phyloP scores from a whole-genome alignment of 2,888 invertebrate genomes.

The Adelognathus sp. region DNA sequence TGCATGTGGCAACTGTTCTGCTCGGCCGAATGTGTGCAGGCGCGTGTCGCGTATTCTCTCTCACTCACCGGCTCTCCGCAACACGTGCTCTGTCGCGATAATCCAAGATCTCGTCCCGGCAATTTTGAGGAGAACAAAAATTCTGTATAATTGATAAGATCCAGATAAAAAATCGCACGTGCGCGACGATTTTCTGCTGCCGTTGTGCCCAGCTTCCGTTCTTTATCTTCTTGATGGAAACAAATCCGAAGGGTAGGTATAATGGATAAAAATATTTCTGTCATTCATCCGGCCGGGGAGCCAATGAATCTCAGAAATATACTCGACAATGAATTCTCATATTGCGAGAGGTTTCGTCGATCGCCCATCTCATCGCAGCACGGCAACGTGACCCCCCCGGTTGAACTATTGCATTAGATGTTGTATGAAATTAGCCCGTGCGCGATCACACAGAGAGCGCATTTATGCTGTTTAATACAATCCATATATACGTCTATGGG shows the following conservation, averaged over 20 bases:
- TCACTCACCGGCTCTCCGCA: background rate
- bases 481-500: slow-evolving; percentile 11
- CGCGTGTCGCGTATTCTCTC: slow-evolving; percentile 4
- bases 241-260: background rate
- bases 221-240: slow-evolving; percentile 38
- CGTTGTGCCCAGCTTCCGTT: background rate
- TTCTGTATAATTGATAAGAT: slow-evolving; percentile 9
- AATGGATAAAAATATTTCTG: slow-evolving; percentile 14
- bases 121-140: background rate
- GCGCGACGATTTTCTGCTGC: background rate
- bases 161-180: slow-evolving; percentile 15
- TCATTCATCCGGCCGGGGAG: background rate
- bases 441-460: background rate
- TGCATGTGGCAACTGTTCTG: background rate
- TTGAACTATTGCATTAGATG: background rate
- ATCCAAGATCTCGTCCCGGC: background rate
- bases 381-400: background rate
- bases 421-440: slow-evolving; percentile 12
- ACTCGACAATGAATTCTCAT: slow-evolving; percentile 2
- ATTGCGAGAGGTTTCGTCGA: background rate
- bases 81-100: slow-evolving; percentile 13
- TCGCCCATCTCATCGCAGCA: background rate
- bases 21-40: background rate
- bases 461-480: background rate
- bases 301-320: slow-evolving; percentile 24